phyloP scores from a whole-genome alignment of 2,113 vertebrate genomes.

The Macquaria australasica region DNA sequence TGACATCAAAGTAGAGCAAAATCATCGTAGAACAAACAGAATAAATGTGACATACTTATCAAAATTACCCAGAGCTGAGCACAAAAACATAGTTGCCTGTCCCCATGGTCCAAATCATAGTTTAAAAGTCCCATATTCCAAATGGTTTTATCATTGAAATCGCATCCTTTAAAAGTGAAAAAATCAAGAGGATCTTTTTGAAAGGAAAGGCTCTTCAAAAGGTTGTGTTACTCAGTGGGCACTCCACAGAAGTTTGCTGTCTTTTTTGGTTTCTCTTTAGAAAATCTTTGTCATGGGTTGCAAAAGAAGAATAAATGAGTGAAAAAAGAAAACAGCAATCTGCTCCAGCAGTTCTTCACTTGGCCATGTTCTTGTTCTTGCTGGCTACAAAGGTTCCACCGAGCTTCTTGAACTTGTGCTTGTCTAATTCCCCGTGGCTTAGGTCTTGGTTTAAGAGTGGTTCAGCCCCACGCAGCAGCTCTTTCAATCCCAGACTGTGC shows the following conservation, averaged over 20 bases:
- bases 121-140: constrained; percentile 87
- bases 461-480: constrained; percentile 64
- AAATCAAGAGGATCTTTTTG: constrained; percentile 35
- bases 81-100: constrained; percentile 71
- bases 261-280: constrained; percentile 14
- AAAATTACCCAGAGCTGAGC: constrained; percentile 77
- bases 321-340: constrained; percentile 17
- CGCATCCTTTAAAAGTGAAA: constrained; percentile 62
- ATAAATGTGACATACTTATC: constrained; percentile 83
- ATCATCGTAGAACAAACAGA: constrained; percentile 34
- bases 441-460: constrained; percentile 39
- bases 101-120: constrained; percentile 73
- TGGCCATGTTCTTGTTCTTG: constrained; percentile 17
- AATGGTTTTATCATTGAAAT: constrained; percentile 74
- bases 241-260: constrained; percentile 39
- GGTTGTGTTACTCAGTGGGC: constrained; percentile 20
- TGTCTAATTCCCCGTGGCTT: constrained; percentile 53
- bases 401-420: constrained; percentile 62
- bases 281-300: constrained; percentile 39
- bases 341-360: constrained; percentile 35
- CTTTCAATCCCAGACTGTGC: constrained; percentile 66
- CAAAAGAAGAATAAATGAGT: constrained; percentile 28
- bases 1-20: constrained; percentile 24
- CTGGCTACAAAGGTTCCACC: constrained; percentile 34
- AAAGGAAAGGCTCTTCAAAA: constrained; percentile 42